phyloP scores from a whole-genome alignment of 2,113 vertebrate species.

The Nothobranchius furzeri region DNA sequence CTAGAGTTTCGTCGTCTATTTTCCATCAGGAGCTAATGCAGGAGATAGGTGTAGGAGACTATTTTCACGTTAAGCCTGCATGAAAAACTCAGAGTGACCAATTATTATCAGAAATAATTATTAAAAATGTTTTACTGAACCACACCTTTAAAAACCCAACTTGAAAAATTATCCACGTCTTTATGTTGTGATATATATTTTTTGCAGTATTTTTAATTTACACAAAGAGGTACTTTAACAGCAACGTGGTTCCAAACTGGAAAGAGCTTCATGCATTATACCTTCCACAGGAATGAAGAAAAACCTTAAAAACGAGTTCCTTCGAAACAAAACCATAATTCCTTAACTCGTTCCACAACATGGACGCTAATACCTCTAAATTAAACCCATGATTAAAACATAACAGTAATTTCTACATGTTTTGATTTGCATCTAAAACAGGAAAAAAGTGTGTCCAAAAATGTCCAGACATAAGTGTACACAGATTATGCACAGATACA shows the following conservation, averaged over 20 bases:
- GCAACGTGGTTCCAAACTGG: neutral
- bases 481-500: neutral
- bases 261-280: neutral
- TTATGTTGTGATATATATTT: too few relatives aligned
- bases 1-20: too few relatives aligned
- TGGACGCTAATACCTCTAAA: neutral
- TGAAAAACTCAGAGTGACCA: too few relatives aligned
- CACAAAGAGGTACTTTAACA: neutral
- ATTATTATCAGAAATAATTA: too few relatives aligned
- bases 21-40: too few relatives aligned
- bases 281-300: too few relatives aligned
- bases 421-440: neutral
- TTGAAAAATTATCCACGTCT: neutral
- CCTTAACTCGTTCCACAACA: neutral
- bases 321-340: neutral
- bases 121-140: too few relatives aligned
- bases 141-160: neutral
- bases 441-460: neutral
- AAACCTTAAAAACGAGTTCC: too few relatives aligned
- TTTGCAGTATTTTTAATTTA: neutral
- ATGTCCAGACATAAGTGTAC: conserved; percentile 1
- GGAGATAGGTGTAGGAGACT: too few relatives aligned
- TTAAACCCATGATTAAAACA: neutral
- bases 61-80: too few relatives aligned
- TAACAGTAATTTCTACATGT: neutral